Evolutionary conservation across 2,797 vertebrate species (phyloP).

Genomic region (Cuniculus paca): DNA sequence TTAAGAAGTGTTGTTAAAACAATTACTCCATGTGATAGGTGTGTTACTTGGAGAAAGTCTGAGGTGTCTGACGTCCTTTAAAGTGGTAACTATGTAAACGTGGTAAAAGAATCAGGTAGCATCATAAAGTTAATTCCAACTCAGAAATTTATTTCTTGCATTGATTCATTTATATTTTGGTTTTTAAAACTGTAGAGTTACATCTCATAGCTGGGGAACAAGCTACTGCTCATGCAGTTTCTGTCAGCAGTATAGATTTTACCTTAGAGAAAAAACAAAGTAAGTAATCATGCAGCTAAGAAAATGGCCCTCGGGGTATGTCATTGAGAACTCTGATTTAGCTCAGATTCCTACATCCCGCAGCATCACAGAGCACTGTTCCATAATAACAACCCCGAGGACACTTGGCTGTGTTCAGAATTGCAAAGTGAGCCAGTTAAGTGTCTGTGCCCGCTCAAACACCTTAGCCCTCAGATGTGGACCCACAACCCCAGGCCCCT

Average conservation of each 20-base stretch:
- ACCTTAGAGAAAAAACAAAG: not conserved
- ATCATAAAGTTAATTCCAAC: not conserved
- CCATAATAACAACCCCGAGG: not conserved
- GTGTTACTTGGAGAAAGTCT: not conserved
- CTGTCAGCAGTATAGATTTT: not conserved
- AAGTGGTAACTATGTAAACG: not conserved
- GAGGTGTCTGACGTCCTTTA: not conserved
- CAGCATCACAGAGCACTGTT: not conserved
- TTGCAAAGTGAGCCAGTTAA: not conserved
- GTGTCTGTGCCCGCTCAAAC: not conserved
- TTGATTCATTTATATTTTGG: not conserved
- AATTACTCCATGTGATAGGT: not conserved
- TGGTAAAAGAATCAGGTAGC: not conserved
- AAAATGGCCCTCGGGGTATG: not conserved
- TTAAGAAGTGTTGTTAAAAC: not conserved
- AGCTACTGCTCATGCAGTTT: not conserved
- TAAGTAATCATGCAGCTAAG: not conserved
- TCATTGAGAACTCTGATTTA: not conserved
- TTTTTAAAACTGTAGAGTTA: constrained; percentile 26
- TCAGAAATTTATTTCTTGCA: not conserved
- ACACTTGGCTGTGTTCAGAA: not conserved
- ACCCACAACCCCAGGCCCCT: accelerated
- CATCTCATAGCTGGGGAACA: not conserved
- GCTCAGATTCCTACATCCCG: not conserved
- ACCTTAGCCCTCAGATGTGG: not conserved